These are phyloP conservation scores for Ramphastos sulfuratus DNA, from an alignment of 2,113 vertebrate species.

Conservation along the genomic window DNA sequence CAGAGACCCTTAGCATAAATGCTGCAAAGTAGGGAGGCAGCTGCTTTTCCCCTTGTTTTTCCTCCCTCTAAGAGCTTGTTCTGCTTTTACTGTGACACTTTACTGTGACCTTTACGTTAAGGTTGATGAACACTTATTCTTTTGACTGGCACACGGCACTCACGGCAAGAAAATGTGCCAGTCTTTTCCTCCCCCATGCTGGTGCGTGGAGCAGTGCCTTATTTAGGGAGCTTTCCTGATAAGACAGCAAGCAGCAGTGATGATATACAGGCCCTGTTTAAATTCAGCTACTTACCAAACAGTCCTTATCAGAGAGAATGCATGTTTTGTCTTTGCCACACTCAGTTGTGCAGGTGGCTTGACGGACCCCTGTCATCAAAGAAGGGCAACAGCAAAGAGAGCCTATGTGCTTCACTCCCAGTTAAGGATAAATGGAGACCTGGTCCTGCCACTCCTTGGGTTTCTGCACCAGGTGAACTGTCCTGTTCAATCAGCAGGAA, in stretches of 20 bases:
- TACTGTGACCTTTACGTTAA: not conserved
- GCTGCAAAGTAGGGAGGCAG: not conserved
- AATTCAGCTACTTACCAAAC: not conserved
- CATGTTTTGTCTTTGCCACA: constrained; percentile 26
- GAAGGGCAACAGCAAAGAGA: not conserved
- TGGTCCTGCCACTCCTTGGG: not conserved
- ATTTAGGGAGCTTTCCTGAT: constrained; percentile 49
- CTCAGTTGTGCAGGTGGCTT: not conserved
- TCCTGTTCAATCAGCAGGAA: not conserved
- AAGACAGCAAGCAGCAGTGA: constrained; percentile 13
- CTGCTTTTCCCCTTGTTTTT: not conserved
- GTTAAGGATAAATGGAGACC: not conserved
- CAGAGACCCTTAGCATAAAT: not conserved
- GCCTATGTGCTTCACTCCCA: not conserved
- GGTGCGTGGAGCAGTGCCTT: not conserved
- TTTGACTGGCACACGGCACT: not conserved
- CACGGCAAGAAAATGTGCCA: not conserved
- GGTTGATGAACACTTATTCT: not conserved
- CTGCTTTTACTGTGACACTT: not conserved
- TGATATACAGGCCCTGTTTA: not conserved
- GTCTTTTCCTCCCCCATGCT: not conserved
- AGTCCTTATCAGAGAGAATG: not conserved
- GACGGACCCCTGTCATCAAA: not conserved
- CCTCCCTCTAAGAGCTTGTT: not conserved
- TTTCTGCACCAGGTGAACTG: not conserved